Conservation (phyloP, 1,140 invertebrate genomes). For the Anoplophora glabripennis region DNA sequence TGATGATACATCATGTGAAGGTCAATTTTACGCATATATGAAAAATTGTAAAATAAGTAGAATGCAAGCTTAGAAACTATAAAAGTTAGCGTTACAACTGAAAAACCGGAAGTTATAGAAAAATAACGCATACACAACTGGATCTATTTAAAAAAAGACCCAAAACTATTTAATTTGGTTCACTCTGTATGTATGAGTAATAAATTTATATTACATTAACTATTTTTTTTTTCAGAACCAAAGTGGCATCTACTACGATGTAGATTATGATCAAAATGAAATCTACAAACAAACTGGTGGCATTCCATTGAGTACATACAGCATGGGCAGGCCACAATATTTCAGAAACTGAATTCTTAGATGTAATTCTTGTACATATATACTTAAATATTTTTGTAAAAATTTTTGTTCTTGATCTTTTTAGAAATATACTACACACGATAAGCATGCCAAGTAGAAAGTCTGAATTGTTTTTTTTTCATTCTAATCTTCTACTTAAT, state of each 20-base stretch:
- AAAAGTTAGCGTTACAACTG: too few species aligned
- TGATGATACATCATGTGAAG: too few species aligned
- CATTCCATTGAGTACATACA: constrained; percentile 69
- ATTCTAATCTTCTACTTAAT: too few species aligned
- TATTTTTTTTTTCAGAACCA: constrained; percentile 62
- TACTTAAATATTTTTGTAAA: constrained; percentile 5
- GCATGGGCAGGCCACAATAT: constrained; percentile 48
- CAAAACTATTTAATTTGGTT: not conserved
- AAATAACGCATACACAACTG: too few species aligned
- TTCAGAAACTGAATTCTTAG: constrained; percentile 38
- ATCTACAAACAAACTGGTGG: constrained; percentile 58
- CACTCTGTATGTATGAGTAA: not conserved
- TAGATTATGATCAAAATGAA: constrained; percentile 73
- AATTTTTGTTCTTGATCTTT: not conserved
- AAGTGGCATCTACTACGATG: constrained; percentile 84
- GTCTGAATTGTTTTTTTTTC: too few species aligned
- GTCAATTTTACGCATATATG: too few species aligned
- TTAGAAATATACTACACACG: not conserved
- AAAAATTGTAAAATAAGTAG: too few species aligned
- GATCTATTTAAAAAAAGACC: too few species aligned
- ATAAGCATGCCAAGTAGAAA: not conserved
- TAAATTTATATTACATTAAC: constrained; percentile 1
- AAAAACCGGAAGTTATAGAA: too few species aligned
- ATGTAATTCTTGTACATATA: too few species aligned
- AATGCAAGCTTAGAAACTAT: too few species aligned